phyloP scores from a whole-genome alignment of 2,888 invertebrate genomes.

The Macrosoma leucophasiata region DNA sequence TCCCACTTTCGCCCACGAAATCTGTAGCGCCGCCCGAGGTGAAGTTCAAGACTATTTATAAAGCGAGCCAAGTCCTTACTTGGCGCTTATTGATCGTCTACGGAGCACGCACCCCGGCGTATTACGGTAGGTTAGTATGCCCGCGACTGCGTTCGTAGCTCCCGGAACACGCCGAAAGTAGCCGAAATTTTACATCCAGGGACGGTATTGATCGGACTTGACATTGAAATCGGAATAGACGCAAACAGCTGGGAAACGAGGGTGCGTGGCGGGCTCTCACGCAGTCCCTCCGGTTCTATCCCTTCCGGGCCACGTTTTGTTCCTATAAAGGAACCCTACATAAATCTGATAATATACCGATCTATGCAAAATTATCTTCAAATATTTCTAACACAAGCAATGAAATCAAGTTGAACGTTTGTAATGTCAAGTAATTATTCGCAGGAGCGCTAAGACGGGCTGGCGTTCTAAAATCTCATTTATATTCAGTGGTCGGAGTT shows the following conservation, averaged over 20 bases:
- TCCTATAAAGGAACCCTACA: no score
- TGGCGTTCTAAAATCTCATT: constrained; percentile 68
- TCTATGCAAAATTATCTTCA: no score
- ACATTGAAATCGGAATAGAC: constrained; percentile 73
- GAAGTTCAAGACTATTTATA: constrained; percentile 75
- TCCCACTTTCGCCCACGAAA: constrained; percentile 58
- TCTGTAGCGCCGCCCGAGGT: constrained; percentile 50
- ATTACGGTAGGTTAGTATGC: constrained; percentile 75
- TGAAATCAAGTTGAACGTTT: constrained; percentile 47
- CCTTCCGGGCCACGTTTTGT: constrained; percentile 25
- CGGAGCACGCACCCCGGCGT: constrained; percentile 60
- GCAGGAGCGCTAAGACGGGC: constrained; percentile 59
- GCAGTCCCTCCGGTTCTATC: constrained; percentile 41
- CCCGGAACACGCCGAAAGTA: constrained; percentile 66
- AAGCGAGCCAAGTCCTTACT: constrained; percentile 60
- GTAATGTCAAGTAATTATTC: constrained; percentile 65
- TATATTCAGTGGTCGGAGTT: constrained; percentile 73
- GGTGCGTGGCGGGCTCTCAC: constrained; percentile 54
- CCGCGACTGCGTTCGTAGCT: constrained; percentile 52
- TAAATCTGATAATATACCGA: no score
- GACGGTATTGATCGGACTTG: constrained; percentile 73
- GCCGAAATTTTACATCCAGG: constrained; percentile 72
- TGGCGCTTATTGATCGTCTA: constrained; percentile 65
- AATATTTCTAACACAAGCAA: no score
- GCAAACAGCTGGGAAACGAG: constrained; percentile 70